phyloP scores from a whole-genome alignment of 2,113 vertebrate genomes.

The Micronycteris hirsuta region DNA sequence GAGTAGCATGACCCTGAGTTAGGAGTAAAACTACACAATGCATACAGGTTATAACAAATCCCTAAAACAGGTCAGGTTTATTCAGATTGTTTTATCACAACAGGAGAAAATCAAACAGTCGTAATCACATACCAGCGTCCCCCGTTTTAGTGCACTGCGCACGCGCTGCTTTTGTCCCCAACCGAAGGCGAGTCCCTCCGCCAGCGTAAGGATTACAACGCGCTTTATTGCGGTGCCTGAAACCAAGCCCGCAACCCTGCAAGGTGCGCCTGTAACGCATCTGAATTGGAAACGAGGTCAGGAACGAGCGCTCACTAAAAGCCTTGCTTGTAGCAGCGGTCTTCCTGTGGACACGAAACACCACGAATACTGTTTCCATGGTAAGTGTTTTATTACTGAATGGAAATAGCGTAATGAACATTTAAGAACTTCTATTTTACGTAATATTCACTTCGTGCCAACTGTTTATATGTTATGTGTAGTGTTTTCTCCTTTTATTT shows the following conservation, averaged over 20 bases:
- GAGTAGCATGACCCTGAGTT: neutral
- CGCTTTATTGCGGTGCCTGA: neutral
- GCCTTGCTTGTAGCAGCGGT: constrained; percentile 63
- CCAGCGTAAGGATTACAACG: neutral
- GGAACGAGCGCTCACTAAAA: constrained; percentile 63
- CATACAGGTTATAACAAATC: neutral
- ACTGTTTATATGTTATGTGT: neutral
- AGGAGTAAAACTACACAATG: neutral
- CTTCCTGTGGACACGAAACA: constrained; percentile 74
- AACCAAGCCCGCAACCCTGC: too few relatives aligned
- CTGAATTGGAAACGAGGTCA: neutral
- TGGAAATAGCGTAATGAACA: constrained; percentile 76
- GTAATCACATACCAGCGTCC: neutral
- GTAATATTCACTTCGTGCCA: constrained; percentile 57
- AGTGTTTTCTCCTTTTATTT: neutral
- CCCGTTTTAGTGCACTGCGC: accelerated
- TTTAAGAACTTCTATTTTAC: constrained; percentile 73
- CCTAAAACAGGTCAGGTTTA: neutral
- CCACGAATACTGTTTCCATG: constrained; percentile 77
- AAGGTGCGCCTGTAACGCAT: neutral
- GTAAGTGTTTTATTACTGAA: constrained; percentile 82
- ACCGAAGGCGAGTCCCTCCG: neutral
- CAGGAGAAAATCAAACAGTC: neutral
- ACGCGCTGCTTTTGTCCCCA: too few relatives aligned
- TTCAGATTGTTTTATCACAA: neutral